Percentiles rank a stretch among this genome's conserved stretches.
Evolutionary conservation across 23 tunicate species (phyloP).

Genomic region (Oikopleura vanhoeffeni): DNA sequence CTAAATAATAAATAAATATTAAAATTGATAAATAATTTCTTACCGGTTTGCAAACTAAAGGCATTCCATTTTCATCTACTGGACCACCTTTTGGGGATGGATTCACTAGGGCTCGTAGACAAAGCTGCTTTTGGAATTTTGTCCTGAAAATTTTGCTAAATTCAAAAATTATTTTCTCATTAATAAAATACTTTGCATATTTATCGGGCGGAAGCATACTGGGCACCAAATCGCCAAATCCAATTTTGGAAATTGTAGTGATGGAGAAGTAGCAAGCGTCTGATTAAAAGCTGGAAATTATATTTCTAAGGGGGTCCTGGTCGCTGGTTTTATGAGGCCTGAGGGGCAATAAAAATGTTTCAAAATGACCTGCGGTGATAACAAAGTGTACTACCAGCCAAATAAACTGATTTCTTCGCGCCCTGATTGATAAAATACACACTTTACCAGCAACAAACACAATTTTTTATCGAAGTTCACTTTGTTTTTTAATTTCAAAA

Average conservation of each 20-base stretch:
- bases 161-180: no score
- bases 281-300: not conserved
- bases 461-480: no score
- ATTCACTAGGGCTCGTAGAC: not conserved
- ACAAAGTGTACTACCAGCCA: no score
- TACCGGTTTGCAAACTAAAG: not conserved
- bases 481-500: no score
- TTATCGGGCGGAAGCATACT: conserved; percentile 8
- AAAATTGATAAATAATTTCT: not conserved
- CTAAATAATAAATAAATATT: not conserved
- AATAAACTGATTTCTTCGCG: no score
- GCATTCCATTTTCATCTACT: not conserved
- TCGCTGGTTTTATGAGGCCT: no score
- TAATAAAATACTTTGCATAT: not conserved
- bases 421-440: no score
- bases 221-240: conserved; percentile 1
- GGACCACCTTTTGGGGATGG: not conserved
- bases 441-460: no score
- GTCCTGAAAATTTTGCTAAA: not conserved
- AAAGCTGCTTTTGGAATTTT: not conserved
- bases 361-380: no score
- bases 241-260: not conserved
- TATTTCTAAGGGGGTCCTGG: no score
- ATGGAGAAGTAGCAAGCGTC: not conserved
- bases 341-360: no score